Percentiles rank a stretch among this genome's conserved stretches.
Conservation (phyloP, 1,140 invertebrate species). For the Oncopodura yosiiana region DNA sequence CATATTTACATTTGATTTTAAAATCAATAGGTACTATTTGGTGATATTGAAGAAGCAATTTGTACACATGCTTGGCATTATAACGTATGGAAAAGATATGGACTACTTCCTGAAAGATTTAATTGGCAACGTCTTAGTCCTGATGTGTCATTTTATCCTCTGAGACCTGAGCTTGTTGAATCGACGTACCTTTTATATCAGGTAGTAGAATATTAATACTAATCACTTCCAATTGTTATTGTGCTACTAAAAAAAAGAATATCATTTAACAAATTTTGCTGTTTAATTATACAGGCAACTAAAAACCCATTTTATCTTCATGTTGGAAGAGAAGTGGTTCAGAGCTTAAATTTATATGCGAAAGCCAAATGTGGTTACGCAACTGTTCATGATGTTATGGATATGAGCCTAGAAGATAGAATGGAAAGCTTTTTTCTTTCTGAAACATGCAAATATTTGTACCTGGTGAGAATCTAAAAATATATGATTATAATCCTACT, state of each 20-base stretch:
- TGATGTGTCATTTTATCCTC: slow-evolving; percentile 57
- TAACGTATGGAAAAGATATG: slow-evolving; percentile 54
- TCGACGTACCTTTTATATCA: slow-evolving; percentile 60
- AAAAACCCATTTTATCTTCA: slow-evolving; percentile 63
- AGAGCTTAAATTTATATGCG: slow-evolving; percentile 51
- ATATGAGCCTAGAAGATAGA: slow-evolving; percentile 55
- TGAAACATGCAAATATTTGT: slow-evolving; percentile 63
- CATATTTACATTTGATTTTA: neutral
- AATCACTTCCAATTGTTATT: slow-evolving; percentile 4
- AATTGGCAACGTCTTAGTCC: slow-evolving; percentile 56
- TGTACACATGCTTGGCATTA: slow-evolving; percentile 56
- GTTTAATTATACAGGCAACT: slow-evolving; percentile 46
- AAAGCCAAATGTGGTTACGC: slow-evolving; percentile 57
- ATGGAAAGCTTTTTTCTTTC: slow-evolving; percentile 65
- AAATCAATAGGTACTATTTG: slow-evolving; percentile 49
- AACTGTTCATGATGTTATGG: slow-evolving; percentile 59
- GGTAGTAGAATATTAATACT: slow-evolving; percentile 33
- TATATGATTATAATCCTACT: neutral
- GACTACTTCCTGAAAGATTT: slow-evolving; percentile 55
- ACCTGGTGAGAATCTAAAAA: slow-evolving; percentile 45
- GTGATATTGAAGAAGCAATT: slow-evolving; percentile 62
- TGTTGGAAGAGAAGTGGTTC: slow-evolving; percentile 54
- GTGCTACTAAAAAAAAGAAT: neutral
- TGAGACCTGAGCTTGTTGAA: slow-evolving; percentile 57
- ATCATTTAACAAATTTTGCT: neutral